These are phyloP conservation scores for Amblyjoppa fuscipennis DNA, from an alignment of 2,888 invertebrate species.

Conservation along the genomic window DNA sequence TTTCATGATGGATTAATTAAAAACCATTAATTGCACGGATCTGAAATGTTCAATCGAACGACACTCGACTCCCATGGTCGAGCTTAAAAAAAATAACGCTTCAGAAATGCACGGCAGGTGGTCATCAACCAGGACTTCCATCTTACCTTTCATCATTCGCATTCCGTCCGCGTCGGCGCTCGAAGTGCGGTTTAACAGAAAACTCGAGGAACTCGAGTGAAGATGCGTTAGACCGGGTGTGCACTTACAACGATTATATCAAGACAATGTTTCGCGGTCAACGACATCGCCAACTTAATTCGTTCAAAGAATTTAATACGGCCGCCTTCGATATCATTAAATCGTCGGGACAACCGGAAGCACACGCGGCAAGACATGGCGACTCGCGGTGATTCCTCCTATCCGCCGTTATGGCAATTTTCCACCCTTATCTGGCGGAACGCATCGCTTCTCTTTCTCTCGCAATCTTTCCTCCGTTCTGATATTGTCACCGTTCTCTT, in stretches of 20 bases:
- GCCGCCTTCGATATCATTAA: conserved; percentile 67
- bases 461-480: background rate
- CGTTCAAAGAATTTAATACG: conserved; percentile 47
- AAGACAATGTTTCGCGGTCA: conserved; percentile 56
- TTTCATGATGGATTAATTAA: background rate
- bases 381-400: conserved; percentile 48
- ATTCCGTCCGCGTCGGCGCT: conserved; percentile 5
- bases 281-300: conserved; percentile 61
- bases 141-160: conserved; percentile 21
- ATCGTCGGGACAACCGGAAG: conserved; percentile 63
- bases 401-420: conserved; percentile 65
- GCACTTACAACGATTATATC: conserved; percentile 56
- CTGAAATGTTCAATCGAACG: background rate
- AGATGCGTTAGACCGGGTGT: conserved; percentile 54
- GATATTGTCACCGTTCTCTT: conserved; percentile 20
- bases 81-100: background rate
- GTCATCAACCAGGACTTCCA: background rate
- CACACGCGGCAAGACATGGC: conserved; percentile 43
- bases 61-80: background rate
- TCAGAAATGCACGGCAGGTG: background rate
- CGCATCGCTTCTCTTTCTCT: conserved; percentile 72
- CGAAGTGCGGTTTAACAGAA: conserved; percentile 10
- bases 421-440: conserved; percentile 76
- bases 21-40: background rate
- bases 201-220: conserved; percentile 45